Percentiles rank a stretch among this genome's conserved stretches.
Evolutionary conservation across 2,113 vertebrate species (phyloP).

Genomic region (Neopipo cinnamomea): DNA sequence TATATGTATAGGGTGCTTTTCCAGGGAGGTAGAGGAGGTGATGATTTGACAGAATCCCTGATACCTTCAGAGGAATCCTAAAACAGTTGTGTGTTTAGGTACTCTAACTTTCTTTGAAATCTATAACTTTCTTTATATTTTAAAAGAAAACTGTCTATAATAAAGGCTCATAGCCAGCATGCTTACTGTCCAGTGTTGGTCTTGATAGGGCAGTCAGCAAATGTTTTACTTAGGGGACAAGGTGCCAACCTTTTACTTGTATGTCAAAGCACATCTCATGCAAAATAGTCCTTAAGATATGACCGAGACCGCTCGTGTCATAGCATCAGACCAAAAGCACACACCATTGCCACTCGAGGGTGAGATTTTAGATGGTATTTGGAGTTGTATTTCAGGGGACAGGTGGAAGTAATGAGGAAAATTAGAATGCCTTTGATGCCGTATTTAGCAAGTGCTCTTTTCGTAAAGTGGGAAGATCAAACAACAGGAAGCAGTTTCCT

Average conservation of each 20-base stretch:
- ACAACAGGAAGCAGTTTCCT: slow-evolving; percentile 28
- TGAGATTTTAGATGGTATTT: neutral
- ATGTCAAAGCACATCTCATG: neutral
- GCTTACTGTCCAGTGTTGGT: neutral
- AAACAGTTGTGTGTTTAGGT: neutral
- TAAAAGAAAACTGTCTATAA: neutral
- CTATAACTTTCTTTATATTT: neutral
- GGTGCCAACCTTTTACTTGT: neutral
- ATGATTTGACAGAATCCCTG: neutral
- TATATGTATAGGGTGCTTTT: neutral
- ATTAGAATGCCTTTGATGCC: slow-evolving; percentile 47
- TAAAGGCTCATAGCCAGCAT: neutral
- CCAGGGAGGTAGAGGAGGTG: neutral
- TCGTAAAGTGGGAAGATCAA: slow-evolving; percentile 15
- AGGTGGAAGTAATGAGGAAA: slow-evolving; percentile 37
- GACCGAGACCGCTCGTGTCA: fast-evolving
- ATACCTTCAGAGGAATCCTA: neutral
- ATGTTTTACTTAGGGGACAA: neutral
- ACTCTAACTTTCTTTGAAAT: neutral
- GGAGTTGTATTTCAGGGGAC: slow-evolving; percentile 42
- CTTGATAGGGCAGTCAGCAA: neutral
- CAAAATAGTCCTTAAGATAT: neutral
- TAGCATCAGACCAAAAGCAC: neutral
- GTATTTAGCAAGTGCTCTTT: neutral
- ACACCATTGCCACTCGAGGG: neutral